These are phyloP conservation scores for Eristalis pertinax DNA, from an alignment of 2,888 invertebrate genomes.

Conservation along the genomic window DNA sequence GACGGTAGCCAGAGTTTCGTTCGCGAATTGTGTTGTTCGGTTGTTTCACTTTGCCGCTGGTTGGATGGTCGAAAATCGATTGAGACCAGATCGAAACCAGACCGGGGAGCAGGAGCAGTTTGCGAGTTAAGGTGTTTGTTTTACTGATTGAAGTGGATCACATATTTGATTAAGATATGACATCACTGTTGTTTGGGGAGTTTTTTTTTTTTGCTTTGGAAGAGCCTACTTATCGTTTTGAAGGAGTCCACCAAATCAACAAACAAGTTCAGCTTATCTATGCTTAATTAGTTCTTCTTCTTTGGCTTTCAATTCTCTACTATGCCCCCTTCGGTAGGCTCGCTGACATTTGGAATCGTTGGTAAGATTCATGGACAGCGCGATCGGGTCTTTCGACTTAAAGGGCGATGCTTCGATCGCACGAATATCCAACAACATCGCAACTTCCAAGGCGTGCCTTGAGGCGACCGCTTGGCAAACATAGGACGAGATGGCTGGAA, in stretches of 20 bases:
- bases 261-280: background rate
- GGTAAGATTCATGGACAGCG: too few species aligned
- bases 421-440: too few species aligned
- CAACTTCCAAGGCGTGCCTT: too few species aligned
- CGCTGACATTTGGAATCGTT: too few species aligned
- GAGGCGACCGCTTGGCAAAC: too few species aligned
- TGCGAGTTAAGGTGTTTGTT: background rate
- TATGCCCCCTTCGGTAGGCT: too few species aligned
- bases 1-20: conserved; percentile 32
- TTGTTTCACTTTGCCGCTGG: background rate
- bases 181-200: background rate
- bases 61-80: background rate
- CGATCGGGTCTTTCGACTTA: too few species aligned
- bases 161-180: background rate
- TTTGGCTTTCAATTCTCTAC: background rate
- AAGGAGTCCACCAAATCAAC: background rate
- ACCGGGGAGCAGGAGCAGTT: background rate
- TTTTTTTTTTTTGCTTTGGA: background rate
- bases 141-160: conserved; percentile 14
- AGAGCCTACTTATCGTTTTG: background rate
- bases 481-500: too few species aligned
- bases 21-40: background rate
- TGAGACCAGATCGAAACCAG: background rate
- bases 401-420: too few species aligned
- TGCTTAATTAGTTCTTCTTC: background rate